Conservation (phyloP, 2,888 invertebrate genomes). For the Epicampocera succincta region DNA sequence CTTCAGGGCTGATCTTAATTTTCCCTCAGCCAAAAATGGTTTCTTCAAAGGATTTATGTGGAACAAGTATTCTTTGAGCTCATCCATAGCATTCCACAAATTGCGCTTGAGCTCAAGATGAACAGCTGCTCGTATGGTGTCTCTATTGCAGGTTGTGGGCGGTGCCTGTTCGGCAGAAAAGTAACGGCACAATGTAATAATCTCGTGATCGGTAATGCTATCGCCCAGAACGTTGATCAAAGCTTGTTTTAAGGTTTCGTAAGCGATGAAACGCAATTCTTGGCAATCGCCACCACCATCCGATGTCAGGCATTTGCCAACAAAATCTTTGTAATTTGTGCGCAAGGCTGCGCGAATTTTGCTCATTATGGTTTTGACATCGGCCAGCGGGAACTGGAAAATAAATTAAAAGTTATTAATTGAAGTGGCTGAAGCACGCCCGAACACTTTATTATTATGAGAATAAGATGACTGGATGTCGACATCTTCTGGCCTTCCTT, state of each 20-base stretch:
- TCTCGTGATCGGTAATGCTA: slow-evolving; percentile 90
- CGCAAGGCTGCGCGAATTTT: slow-evolving; percentile 87
- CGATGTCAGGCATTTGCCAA: slow-evolving; percentile 85
- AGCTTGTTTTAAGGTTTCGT: slow-evolving; percentile 83
- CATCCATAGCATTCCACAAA: slow-evolving; percentile 87
- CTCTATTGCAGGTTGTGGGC: slow-evolving; percentile 80
- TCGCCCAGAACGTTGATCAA: slow-evolving; percentile 86
- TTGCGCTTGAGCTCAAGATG: slow-evolving; percentile 88
- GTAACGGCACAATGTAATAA: slow-evolving; percentile 88
- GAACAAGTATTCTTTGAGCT: slow-evolving; percentile 84
- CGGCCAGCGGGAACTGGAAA: slow-evolving; percentile 87
- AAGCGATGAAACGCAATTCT: slow-evolving; percentile 74
- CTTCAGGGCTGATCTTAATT: slow-evolving; percentile 85
- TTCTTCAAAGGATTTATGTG: slow-evolving; percentile 83
- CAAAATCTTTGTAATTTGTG: slow-evolving; percentile 89
- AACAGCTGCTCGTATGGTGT: slow-evolving; percentile 85
- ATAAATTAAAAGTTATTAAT: not conserved
- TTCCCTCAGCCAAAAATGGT: slow-evolving; percentile 84
- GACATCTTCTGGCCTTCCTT: too few relatives aligned
- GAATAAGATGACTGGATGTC: too few relatives aligned
- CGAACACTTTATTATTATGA: too few relatives aligned
- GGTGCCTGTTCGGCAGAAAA: slow-evolving; percentile 86
- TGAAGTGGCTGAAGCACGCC: too few relatives aligned
- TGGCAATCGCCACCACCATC: slow-evolving; percentile 65
- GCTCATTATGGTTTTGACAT: slow-evolving; percentile 87